Evolutionary conservation across 2,113 vertebrate genomes (phyloP), one percentile per base, ranked within the genome.

Genomic region (Nannospalax galili): DNA sequence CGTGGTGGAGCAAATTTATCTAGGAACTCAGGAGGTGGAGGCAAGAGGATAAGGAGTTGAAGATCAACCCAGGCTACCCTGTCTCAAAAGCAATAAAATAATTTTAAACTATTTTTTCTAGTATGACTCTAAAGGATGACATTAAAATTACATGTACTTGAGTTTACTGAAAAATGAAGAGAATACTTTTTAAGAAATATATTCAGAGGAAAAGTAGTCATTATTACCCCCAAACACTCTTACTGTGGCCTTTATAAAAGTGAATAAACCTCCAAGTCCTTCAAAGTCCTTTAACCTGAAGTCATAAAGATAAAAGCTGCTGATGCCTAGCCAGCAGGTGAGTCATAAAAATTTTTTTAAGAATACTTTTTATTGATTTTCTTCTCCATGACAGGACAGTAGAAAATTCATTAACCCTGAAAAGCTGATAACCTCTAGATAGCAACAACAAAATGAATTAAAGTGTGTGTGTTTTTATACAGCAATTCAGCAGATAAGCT

Each of bases 271-370:
- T 74, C 15, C 16, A 48, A 78, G 62, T 5, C 22, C 73, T 48
- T 62, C 32, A 67, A 69, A 24, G 19, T 40, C 62, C 45, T 82
- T 87, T 89, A 90, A 70, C 22, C 75, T 40, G 42, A 88, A 93
- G 48, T 94, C 78, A 45, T 91, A 90, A 95, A 93, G 82, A 78
- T 64, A 79, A 92, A 96, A 95, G 84, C 79, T 90, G 94, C 88
- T 74, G 85, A 92, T 48, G 58, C 35, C 17, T 88, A 28, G 58
- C 62, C 87, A 73, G 45, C 67, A 74, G 77, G 42, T 70, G 62
- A 94, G 52, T 74, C 67, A 93, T 32, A 90, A 64, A 82, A 62
- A 88, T 90, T 95, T 95, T 90, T 72, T n/a, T 22, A 67, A 84
- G 40, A 64, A 88, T 26, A 30, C 3, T 84, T 87, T 80, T 80